Percentiles rank a stretch among this genome's conserved stretches.
These are phyloP conservation scores for Atractosteus spatula DNA, from an alignment of 2,113 vertebrate genomes.

Conservation along the genomic window DNA sequence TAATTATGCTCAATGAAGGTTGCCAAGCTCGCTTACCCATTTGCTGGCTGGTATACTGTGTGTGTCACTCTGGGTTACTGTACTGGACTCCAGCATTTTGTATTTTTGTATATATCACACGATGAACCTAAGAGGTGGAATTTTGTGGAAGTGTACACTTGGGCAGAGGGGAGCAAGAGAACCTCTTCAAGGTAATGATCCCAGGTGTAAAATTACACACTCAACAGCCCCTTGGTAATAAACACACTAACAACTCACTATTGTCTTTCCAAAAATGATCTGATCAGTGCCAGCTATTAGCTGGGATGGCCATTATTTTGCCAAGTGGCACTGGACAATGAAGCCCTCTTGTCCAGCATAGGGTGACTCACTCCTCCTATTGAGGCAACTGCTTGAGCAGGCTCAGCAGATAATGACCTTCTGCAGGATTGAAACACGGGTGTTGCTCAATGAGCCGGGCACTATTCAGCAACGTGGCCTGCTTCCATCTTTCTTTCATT, in stretches of 20 bases:
- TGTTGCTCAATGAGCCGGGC: not conserved
- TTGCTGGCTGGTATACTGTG: not conserved
- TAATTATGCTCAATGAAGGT: too few relatives aligned
- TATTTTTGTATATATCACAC: too few relatives aligned
- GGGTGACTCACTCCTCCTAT: not conserved
- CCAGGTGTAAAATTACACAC: conserved; percentile 17
- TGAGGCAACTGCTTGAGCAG: not conserved
- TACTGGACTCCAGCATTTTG: too few relatives aligned
- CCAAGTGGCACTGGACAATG: conserved; percentile 22
- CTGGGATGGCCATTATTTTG: conserved; percentile 3
- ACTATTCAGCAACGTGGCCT: not conserved
- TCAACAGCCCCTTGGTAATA: conserved; percentile 1
- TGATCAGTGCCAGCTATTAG: conserved; percentile 4
- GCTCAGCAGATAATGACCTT: not conserved
- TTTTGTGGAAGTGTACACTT: not conserved
- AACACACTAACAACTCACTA: not conserved
- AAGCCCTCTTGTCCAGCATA: not conserved
- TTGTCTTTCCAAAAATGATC: not conserved
- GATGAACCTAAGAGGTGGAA: not conserved
- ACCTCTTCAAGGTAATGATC: not conserved
- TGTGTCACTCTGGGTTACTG: too few relatives aligned
- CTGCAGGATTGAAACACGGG: not conserved
- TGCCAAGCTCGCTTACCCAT: too few relatives aligned
- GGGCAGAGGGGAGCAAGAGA: not conserved
- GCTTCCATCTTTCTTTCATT: not conserved